Base-by-base conservation (phyloP, 2,888 invertebrate genomes). In the Flexamia atlantica region DNA sequence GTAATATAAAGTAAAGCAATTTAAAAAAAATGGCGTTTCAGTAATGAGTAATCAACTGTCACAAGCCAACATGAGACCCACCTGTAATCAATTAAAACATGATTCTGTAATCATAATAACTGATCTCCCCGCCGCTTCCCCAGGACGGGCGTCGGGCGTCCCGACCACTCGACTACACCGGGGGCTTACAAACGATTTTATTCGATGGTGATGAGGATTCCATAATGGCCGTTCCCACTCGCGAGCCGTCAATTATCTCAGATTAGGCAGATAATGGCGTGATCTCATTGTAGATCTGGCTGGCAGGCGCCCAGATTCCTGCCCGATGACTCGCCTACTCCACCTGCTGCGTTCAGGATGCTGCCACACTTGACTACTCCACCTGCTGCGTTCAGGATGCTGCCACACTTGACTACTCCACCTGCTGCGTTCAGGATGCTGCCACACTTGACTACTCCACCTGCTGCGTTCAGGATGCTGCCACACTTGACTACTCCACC, bases 211-310 rank as follows among this genome's bases (percentile, higher is more conserved):
- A 46, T 46, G 76, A 76, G 28, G 42, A 46, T 17, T 70, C 36
- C 10, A 70, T 64, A 64, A 64, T 64, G 20, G 64, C 64, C 64
- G 72, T 72, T 72, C 72, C 72, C 72, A 72, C 72, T 72, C 40
- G 36, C 72, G 9, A 46, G 25, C 79, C 79, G 57, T 79, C 79
- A 79, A 79, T 79, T 79, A 79, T 57, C 79, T 79, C 79, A 79
- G 79, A 79, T 79, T 79, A 79, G 57, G 79, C 23, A 2, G 79
- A 79, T 79, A 79, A 79, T 79, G 79, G 79, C 79, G 53, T 57
- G 79, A 79, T 79, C 57, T 57, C 30, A 79, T 79, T 79, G 79
- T 57, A 53, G 79, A 79, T 79, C 57, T 57, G 25, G 70, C 40
- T 36, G 36, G 70, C 32, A 36, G 40, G 70, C 70, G 70, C 70